These are phyloP conservation scores for Misgurnus mizolepis DNA, from an alignment of 2,113 vertebrate species.

Conservation along the genomic window DNA sequence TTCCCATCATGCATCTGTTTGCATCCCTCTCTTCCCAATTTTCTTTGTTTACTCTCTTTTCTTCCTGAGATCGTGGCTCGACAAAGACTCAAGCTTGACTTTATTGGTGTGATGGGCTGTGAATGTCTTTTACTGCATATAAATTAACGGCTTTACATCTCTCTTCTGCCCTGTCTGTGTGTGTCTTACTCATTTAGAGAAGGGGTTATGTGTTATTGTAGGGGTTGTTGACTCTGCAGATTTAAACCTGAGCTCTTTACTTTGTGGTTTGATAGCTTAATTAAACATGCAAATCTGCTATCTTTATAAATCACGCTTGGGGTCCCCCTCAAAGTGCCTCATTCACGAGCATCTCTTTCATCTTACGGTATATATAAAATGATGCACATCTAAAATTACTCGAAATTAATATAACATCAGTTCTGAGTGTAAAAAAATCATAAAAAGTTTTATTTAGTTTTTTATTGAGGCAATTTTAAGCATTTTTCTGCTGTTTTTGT, in stretches of 20 bases:
- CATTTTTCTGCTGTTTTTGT: not conserved
- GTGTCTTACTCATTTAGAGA: slow-evolving; percentile 57
- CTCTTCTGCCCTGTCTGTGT: slow-evolving; percentile 69
- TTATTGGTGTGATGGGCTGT: slow-evolving; percentile 88
- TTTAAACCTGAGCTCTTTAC: slow-evolving; percentile 73
- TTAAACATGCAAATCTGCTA: slow-evolving; percentile 82
- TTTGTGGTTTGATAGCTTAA: slow-evolving; percentile 79
- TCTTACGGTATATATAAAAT: slow-evolving; percentile 4
- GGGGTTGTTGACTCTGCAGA: slow-evolving; percentile 85
- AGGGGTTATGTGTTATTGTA: slow-evolving; percentile 78
- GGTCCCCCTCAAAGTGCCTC: slow-evolving; percentile 32
- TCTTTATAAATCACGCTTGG: slow-evolving; percentile 72
- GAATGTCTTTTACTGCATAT: slow-evolving; percentile 89
- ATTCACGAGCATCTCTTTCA: slow-evolving; percentile 23
- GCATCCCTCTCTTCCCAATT: slow-evolving; percentile 39
- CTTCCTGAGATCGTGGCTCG: slow-evolving; percentile 67
- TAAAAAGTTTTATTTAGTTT: not conserved
- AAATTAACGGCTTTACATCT: slow-evolving; percentile 92
- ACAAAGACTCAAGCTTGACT: slow-evolving; percentile 84
- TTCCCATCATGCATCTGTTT: slow-evolving; percentile 34
- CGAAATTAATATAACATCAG: not conserved
- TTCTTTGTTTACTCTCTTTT: slow-evolving; percentile 39
- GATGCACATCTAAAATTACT: not conserved
- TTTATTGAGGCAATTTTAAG: not conserved
- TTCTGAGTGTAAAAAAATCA: too few relatives aligned